Evolutionary conservation across 2,797 vertebrate genomes (phyloP).

Genomic region (Oreochromis grahami): DNA sequence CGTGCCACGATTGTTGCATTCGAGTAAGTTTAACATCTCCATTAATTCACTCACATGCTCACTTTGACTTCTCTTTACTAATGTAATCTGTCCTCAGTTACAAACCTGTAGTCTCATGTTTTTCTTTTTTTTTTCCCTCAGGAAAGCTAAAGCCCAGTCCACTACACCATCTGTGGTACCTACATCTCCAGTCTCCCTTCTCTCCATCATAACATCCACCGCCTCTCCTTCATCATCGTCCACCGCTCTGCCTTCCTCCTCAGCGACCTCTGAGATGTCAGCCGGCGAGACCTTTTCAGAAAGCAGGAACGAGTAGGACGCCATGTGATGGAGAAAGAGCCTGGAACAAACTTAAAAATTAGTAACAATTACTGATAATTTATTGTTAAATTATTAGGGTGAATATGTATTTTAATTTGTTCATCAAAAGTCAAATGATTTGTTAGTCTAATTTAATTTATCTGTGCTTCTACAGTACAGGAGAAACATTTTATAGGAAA

Average conservation of each 20-base stretch:
- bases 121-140: background rate
- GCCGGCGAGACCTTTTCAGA: background rate
- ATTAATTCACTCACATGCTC: background rate
- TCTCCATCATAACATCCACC: conserved; percentile 32
- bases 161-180: accelerated
- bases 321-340: background rate
- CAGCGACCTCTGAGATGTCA: background rate
- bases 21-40: background rate
- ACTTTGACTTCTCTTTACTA: background rate
- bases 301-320: accelerated
- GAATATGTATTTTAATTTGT: background rate
- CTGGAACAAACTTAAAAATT: background rate
- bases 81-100: background rate
- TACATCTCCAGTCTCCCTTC: background rate
- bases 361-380: accelerated
- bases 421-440: background rate
- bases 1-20: accelerated
- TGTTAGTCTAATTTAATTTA: conserved; percentile 11
- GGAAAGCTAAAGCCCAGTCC: background rate
- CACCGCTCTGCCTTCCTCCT: accelerated
- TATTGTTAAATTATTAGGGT: background rate
- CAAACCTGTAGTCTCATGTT: background rate
- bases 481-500: conserved; percentile 1
- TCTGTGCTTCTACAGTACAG: background rate
- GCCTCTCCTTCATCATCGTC: background rate